Conservation (phyloP, 2,797 vertebrate species). For the Oreortyx pictus region DNA sequence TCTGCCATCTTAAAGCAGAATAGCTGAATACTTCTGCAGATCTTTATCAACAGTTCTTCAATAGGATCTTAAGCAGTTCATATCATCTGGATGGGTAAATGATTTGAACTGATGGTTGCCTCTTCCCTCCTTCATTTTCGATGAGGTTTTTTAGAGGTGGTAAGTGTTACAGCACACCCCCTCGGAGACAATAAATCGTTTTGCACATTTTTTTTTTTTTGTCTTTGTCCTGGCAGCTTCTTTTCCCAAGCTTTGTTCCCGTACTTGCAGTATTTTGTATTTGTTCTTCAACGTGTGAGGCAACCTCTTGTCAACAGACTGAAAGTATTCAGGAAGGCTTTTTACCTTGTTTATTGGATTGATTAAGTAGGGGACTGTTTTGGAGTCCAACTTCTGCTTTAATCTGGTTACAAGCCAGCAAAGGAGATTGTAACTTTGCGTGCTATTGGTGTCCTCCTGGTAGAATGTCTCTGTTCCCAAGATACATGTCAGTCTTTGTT, state of each 20-base stretch:
- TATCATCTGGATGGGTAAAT: background rate
- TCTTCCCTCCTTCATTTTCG: background rate
- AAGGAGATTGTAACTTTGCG: background rate
- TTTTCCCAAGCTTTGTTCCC: background rate
- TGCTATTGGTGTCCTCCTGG: background rate
- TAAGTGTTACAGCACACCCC: background rate
- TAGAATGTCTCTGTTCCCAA: background rate
- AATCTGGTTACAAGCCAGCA: no score
- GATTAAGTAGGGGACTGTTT: background rate
- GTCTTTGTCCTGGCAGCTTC: background rate
- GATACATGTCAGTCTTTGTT: background rate
- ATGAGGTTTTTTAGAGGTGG: background rate
- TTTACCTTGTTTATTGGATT: background rate
- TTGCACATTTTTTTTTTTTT: background rate
- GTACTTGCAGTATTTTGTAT: background rate
- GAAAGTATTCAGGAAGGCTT: background rate
- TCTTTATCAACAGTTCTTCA: background rate
- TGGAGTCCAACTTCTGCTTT: background rate
- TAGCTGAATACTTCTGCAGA: background rate
- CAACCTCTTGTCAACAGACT: background rate
- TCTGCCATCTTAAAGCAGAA: background rate
- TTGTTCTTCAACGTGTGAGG: background rate
- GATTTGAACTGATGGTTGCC: background rate
- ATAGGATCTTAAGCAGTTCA: background rate
- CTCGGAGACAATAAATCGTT: background rate